Percentiles rank a stretch among this genome's conserved stretches.
phyloP scores from a whole-genome alignment of 2,888 invertebrate species.

The Branchellion lobata region DNA sequence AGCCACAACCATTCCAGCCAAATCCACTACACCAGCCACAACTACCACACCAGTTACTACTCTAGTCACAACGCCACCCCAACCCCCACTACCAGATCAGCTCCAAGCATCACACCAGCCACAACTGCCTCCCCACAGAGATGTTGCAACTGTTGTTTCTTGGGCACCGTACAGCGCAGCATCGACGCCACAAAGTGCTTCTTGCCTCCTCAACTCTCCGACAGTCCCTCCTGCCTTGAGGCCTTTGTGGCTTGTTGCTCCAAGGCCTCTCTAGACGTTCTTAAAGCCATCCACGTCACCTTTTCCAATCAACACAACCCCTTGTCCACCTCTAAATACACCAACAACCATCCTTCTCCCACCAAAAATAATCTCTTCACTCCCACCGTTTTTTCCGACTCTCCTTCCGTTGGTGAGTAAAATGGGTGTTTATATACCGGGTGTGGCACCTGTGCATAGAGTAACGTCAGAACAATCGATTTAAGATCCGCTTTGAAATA shows the following conservation, averaged over 20 bases:
- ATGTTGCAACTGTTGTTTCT: constrained; percentile 60
- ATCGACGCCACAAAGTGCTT: constrained; percentile 51
- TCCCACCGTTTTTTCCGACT: neutral
- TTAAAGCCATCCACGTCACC: neutral
- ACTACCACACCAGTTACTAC: too few relatives aligned
- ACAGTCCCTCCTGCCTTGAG: constrained; percentile 53
- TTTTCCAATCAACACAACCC: neutral
- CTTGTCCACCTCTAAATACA: neutral
- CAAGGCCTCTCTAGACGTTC: neutral
- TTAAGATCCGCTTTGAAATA: too few relatives aligned
- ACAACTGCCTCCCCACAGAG: constrained; percentile 53
- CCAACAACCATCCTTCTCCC: neutral
- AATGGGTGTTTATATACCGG: neutral
- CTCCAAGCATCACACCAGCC: neutral
- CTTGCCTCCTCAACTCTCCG: constrained; percentile 47
- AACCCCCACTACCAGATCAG: too few relatives aligned
- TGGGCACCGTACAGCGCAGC: constrained; percentile 56
- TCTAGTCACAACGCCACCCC: too few relatives aligned
- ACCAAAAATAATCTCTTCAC: neutral
- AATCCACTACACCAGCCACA: too few relatives aligned
- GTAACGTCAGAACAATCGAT: too few relatives aligned
- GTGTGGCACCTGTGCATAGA: too few relatives aligned
- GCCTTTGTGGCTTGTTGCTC: constrained; percentile 57
- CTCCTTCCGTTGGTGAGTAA: neutral
- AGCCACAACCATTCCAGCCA: too few relatives aligned